Base-by-base conservation (phyloP, 2,113 vertebrate genomes). In the Lepidothrix coronata region DNA sequence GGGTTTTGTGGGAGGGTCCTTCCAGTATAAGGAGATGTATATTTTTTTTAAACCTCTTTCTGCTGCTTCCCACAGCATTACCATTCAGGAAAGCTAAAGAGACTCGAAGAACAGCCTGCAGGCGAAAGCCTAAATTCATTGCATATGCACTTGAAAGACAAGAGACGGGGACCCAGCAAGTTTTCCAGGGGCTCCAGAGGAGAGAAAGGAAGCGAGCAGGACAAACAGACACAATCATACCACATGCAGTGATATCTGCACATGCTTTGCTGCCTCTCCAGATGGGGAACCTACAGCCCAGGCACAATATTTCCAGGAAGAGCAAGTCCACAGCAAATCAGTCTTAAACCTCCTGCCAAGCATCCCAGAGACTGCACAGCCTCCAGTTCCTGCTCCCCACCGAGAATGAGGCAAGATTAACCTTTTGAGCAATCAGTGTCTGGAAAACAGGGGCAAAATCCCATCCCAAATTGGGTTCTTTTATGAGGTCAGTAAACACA, bases 281-380 rank as follows among this genome's bases (percentile, higher is more conserved):
- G 27, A 15, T 6, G 10, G 5, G 21, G 9, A 85, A 7, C 52
- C 48, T 54, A 16, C 17, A 52, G 58, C 8, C 22, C 54, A 52
- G 58, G 59, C 49, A 44, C 9, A 4, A 25, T 11, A 28, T 57
- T 86, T 73, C 41, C 91, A 73, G 54, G n/a, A 73, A 75, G 35
- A 67, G 19, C 35, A 85, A 88, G 66, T 22, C 28, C 8, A 3
- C 0, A 0, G 6, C 30, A 25, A 83, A 71, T 33, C 0, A 0
- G 27, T 3, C 46, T 76, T 55, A 0, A 0, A 39, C 22, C 9
- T 86, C 68, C 52, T 35, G 51, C 14, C 11, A 2, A 57, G 35
- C 55, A 84, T 25, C 30, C 58, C 49, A 59, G 70, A 2, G 1
- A n/a, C 48, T 58, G 54, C 0, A 0, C 46, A 22, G 51, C n/a